Percentiles rank a stretch among this genome's conserved stretches.
Evolutionary conservation across 2,113 vertebrate species (phyloP).

Genomic region (Nothoprocta perdicaria): DNA sequence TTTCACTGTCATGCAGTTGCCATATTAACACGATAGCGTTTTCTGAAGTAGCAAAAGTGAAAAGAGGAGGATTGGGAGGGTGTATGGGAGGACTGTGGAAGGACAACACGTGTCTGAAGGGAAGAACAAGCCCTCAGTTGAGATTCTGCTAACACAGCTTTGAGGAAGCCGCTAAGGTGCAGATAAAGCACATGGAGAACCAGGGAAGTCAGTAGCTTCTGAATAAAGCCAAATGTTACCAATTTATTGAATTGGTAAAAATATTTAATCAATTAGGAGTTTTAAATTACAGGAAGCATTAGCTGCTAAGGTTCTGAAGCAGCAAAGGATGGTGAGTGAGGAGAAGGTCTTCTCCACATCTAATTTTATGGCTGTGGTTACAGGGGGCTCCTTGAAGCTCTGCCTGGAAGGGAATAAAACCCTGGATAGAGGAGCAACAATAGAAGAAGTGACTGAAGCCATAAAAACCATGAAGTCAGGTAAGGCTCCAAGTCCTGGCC

Average conservation of each 20-base stretch:
- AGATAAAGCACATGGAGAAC: neutral
- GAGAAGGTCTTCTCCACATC: neutral
- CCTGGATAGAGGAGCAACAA: conserved; percentile 62
- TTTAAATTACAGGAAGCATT: neutral
- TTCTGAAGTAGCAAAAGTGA: neutral
- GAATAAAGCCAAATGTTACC: neutral
- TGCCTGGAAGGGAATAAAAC: conserved; percentile 58
- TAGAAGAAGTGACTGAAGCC: conserved; percentile 61
- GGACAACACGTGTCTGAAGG: neutral
- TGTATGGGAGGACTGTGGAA: neutral
- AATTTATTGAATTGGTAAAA: neutral
- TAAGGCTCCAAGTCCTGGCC: conserved; percentile 24
- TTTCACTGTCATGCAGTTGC: fast-evolving
- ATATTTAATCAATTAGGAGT: neutral
- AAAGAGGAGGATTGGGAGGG: neutral
- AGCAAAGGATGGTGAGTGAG: neutral
- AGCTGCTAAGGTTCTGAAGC: neutral
- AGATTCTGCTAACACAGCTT: neutral
- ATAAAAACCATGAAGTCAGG: conserved; percentile 40
- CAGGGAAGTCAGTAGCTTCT: neutral
- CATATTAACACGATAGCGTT: neutral
- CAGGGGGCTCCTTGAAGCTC: conserved; percentile 39
- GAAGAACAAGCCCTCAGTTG: neutral
- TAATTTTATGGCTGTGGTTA: neutral
- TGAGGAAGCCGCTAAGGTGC: neutral